Evolutionary conservation across 2,888 invertebrate species (phyloP), one percentile per base, ranked within the genome.

Genomic region (Hirtodrosophila alboralis): DNA sequence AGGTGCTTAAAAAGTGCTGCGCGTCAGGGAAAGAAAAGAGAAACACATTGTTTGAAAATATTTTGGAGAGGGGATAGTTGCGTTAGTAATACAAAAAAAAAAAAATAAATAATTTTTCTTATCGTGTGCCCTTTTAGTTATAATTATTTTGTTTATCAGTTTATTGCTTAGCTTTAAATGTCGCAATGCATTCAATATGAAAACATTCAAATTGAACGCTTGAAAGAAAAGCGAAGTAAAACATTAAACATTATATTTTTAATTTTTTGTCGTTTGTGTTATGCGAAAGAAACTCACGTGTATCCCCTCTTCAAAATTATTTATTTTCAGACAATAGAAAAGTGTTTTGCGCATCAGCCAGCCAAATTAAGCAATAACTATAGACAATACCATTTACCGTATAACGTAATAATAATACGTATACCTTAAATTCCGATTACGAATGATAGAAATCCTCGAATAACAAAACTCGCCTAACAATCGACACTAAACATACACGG

Each of bases 301-400:
- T 87, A 80, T 89, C 89, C 89, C 89, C 90, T 89, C 89, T 89
- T 90, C 89, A 90, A 90, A 87, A 89, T 88, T 80, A 84, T 89
- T 88, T 89, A 89, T 89, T 89, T 89, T 89, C 89, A 89, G 89
- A 89, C 84, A 65, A 62, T 60, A 68, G 68, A 79, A 83, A 78
- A 84, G 84, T 86, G 80, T 88, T 85, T 87, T 70, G 76, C 76
- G 81, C 77, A 71, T 67, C 85, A 67, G 72, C 54, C 66, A 56
- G 14, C 41, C 37, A 56, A 45, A 60, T 48, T 36, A 77, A 61
- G 61, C 52, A 57, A 80, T 47, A 28, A 61, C 64, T 57, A 31
- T 57, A 71, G 73, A 61, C 40, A 45, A 57, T 41, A 52, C 38
- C 30, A 54, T 45, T 23, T 5, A 23, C 23, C 23, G 23, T 23